Evolutionary conservation across 1,140 invertebrate genomes (phyloP).

Genomic region (Lepidotrigona ventralis): DNA sequence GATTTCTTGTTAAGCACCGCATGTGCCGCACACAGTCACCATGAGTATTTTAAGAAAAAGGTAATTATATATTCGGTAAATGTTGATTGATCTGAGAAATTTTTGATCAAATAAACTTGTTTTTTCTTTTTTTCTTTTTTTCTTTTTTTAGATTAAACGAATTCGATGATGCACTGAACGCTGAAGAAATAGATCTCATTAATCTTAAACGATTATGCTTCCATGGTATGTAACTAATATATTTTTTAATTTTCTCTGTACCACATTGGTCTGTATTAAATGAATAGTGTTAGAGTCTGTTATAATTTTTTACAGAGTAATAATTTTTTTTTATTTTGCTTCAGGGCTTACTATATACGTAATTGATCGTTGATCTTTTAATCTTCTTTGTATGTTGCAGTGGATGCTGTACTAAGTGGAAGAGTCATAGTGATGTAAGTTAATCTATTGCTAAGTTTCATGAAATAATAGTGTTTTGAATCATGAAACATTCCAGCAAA

Average conservation of each 20-base stretch:
- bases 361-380: constrained; percentile 19
- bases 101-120: not conserved
- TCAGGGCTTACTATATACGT: too few species aligned
- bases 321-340: too few species aligned
- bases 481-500: too few species aligned
- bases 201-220: constrained; percentile 86
- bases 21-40: constrained; percentile 38
- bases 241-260: constrained; percentile 24
- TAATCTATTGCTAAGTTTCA: too few species aligned
- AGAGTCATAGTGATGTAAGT: too few species aligned
- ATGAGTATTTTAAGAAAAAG: constrained; percentile 64
- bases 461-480: too few species aligned
- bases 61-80: constrained; percentile 8
- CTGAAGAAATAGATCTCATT: constrained; percentile 85
- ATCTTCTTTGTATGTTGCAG: constrained; percentile 29
- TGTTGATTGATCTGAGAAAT: not conserved
- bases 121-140: constrained; percentile 55
- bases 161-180: constrained; percentile 85
- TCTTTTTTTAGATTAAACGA: constrained; percentile 84
- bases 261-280: constrained; percentile 5
- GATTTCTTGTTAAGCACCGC: constrained; percentile 26
- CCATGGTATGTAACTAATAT: constrained; percentile 82
- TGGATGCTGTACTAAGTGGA: constrained; percentile 7
- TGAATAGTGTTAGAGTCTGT: not conserved
- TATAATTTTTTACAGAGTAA: too few species aligned